These are phyloP conservation scores for Conops quadrifasciatus DNA, from an alignment of 2,888 invertebrate species.

Conservation along the genomic window DNA sequence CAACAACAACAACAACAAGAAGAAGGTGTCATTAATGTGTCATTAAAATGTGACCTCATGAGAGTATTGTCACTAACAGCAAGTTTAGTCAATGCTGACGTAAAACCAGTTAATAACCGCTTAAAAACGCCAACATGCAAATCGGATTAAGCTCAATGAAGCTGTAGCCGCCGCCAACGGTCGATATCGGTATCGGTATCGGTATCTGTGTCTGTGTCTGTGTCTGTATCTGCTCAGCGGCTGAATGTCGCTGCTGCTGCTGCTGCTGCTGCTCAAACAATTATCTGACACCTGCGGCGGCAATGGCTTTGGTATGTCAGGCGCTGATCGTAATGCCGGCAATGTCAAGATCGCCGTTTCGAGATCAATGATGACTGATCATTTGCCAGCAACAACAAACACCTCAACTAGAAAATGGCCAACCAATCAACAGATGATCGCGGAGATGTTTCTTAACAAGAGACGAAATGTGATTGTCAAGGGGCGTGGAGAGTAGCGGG, in stretches of 20 bases:
- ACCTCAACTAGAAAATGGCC: background rate
- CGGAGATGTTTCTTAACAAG: no score
- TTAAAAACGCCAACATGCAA: slow-evolving; percentile 22
- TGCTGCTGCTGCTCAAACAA: slow-evolving; percentile 18
- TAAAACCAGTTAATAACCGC: slow-evolving; percentile 18
- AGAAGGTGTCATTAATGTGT: background rate
- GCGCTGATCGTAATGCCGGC: slow-evolving; percentile 21
- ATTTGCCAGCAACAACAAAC: background rate
- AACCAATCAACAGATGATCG: no score
- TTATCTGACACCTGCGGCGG: slow-evolving; percentile 22
- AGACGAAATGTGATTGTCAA: background rate
- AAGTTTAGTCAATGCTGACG: slow-evolving; percentile 41
- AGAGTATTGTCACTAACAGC: slow-evolving; percentile 41
- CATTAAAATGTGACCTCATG: slow-evolving; percentile 31
- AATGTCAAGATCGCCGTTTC: slow-evolving; percentile 20
- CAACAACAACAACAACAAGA: background rate
- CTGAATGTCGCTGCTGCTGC: background rate
- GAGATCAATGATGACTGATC: slow-evolving; percentile 3
- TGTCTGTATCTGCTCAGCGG: background rate
- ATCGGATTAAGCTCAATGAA: slow-evolving; percentile 27
- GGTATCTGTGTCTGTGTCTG: background rate
- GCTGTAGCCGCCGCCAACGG: background rate
- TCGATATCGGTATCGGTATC: background rate
- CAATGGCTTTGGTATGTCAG: slow-evolving; percentile 44
- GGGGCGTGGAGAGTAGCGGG: background rate